phyloP scores from a whole-genome alignment of 2,797 vertebrate species.

The Sternotherus odoratus region DNA sequence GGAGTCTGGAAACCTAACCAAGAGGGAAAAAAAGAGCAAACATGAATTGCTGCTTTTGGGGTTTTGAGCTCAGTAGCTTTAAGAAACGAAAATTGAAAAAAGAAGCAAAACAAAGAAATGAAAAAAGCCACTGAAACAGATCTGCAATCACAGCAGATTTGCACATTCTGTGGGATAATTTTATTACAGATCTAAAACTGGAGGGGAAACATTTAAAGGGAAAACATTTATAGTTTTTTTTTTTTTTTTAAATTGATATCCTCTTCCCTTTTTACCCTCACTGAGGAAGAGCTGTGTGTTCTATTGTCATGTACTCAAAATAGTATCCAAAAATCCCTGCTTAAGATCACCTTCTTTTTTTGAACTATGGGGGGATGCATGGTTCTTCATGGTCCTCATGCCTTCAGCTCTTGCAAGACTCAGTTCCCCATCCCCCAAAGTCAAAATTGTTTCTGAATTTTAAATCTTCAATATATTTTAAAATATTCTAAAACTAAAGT shows the following conservation, averaged over 20 bases:
- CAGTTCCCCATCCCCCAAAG: neutral
- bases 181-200: slow-evolving; percentile 41
- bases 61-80: slow-evolving; percentile 20
- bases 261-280: neutral
- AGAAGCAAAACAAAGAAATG: slow-evolving; percentile 38
- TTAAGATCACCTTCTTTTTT: neutral
- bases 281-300: neutral
- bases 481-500: neutral
- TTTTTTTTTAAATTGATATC: rapidly evolving
- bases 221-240: slow-evolving; percentile 16
- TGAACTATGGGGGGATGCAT: neutral
- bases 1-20: slow-evolving; percentile 77
- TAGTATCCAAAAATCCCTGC: neutral
- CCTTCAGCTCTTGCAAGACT: neutral
- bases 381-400: neutral
- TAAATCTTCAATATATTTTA: neutral
- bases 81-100: rapidly evolving
- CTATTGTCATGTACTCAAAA: neutral
- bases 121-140: slow-evolving; percentile 51
- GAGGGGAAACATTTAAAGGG: too few species aligned
- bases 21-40: slow-evolving; percentile 47
- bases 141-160: slow-evolving; percentile 35
- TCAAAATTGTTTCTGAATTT: rapidly evolving
- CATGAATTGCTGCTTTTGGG: slow-evolving; percentile 21
- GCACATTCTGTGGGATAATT: slow-evolving; percentile 56